These are phyloP conservation scores for Artibeus jamaicensis DNA, from an alignment of 2,797 vertebrate genomes.

Conservation along the genomic window DNA sequence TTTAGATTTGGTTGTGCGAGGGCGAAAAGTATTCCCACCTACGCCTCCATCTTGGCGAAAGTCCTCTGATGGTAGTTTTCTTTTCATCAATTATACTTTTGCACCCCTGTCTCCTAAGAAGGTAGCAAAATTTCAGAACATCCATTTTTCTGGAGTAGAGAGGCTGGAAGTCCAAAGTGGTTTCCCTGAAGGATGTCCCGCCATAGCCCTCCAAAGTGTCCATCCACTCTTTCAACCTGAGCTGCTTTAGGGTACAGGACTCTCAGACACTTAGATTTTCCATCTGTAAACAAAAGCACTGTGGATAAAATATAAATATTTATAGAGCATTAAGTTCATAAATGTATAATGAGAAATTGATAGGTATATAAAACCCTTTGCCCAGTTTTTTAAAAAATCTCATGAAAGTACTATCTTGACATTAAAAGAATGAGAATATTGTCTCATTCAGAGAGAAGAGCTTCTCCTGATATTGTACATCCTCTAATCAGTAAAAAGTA, in stretches of 20 bases:
- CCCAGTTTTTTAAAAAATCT: not conserved
- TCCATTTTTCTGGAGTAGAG: not conserved
- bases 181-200: too few species aligned
- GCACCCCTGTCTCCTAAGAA: not conserved
- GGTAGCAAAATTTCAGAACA: not conserved
- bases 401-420: not conserved
- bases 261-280: not conserved
- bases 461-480: too few species aligned
- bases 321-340: not conserved
- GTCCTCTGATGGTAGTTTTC: not conserved
- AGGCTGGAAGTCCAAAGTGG: not conserved
- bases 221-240: not conserved
- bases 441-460: too few species aligned
- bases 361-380: not conserved
- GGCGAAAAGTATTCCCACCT: too few species aligned
- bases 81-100: conserved; percentile 2
- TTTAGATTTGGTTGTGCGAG: too few species aligned
- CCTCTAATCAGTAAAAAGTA: too few species aligned
- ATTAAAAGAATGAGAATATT: too few species aligned
- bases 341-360: not conserved
- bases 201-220: not conserved
- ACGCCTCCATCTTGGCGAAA: too few species aligned
- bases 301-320: not conserved
- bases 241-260: not conserved
- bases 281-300: not conserved